These are phyloP conservation scores for Upupa epops DNA, from an alignment of 2,113 vertebrate species.

Conservation along the genomic window DNA sequence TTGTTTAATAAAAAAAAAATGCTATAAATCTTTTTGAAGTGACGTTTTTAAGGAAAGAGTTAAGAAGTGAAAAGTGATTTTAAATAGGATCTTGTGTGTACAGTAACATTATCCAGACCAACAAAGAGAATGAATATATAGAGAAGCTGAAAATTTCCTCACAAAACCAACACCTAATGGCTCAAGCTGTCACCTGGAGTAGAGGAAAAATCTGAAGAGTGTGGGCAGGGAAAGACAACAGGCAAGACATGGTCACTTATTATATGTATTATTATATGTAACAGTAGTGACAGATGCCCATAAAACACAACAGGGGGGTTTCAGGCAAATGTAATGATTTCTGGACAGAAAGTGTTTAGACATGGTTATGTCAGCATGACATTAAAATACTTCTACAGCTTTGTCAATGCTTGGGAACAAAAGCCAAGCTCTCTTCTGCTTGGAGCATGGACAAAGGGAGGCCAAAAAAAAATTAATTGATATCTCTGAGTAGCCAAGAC, in stretches of 20 bases:
- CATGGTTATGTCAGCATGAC: not conserved
- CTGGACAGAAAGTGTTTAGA: not conserved
- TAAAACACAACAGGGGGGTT: not conserved
- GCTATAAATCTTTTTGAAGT: not conserved
- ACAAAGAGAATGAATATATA: not conserved
- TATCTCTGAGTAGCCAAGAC: not conserved
- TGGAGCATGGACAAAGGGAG: not conserved
- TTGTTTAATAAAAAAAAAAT: not conserved
- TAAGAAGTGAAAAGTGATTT: not conserved
- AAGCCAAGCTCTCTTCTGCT: not conserved
- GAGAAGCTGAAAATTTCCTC: not conserved
- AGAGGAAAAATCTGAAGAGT: not conserved
- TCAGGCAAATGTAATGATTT: not conserved
- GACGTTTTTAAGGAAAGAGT: not conserved
- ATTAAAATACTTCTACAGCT: not conserved
- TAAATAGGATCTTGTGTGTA: not conserved
- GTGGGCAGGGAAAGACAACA: not conserved
- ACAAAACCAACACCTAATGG: not conserved
- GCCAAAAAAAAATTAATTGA: conserved; percentile 8
- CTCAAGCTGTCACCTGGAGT: not conserved
- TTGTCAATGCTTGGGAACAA: conserved; percentile 1
- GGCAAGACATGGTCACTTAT: not conserved
- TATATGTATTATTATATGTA: not conserved
- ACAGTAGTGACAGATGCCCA: not conserved
- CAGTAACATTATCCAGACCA: not conserved